A percentile compares a stretch with the other conserved stretches of the same genome.
These are phyloP conservation scores for Arion vulgaris DNA, from an alignment of 1,140 invertebrate species.

Conservation along the genomic window DNA sequence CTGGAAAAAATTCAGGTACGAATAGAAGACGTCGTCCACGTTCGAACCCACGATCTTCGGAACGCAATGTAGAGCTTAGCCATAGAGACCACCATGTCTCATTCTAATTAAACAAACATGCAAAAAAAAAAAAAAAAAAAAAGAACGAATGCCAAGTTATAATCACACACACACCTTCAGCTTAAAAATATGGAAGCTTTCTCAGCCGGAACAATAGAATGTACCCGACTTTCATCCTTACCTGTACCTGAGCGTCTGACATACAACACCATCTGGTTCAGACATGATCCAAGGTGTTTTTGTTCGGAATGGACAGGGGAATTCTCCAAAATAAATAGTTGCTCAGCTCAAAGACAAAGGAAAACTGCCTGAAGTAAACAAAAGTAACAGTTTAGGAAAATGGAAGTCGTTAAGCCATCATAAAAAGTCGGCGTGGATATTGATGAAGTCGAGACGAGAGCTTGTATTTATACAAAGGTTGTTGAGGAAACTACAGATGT, in stretches of 20 bases:
- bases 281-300: not conserved
- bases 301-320: not conserved
- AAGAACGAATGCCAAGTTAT: no score
- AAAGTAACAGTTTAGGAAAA: not conserved
- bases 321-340: conserved; percentile 27
- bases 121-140: no score
- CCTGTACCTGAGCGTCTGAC: not conserved
- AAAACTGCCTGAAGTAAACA: conserved; percentile 13
- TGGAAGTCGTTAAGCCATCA: conserved; percentile 16
- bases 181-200: not conserved
- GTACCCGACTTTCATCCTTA: not conserved
- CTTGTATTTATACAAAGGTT: not conserved
- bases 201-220: not conserved
- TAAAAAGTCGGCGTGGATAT: conserved; percentile 9
- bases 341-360: conserved; percentile 20
- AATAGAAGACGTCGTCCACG: no score
- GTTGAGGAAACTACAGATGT: not conserved
- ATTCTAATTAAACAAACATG: no score
- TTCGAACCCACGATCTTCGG: no score
- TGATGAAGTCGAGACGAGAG: not conserved
- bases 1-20: no score
- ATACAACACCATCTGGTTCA: not conserved
- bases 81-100: no score
- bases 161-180: not conserved
- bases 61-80: no score